phyloP scores from a whole-genome alignment of 2,797 vertebrate species.

The Takifugu rubripes region DNA sequence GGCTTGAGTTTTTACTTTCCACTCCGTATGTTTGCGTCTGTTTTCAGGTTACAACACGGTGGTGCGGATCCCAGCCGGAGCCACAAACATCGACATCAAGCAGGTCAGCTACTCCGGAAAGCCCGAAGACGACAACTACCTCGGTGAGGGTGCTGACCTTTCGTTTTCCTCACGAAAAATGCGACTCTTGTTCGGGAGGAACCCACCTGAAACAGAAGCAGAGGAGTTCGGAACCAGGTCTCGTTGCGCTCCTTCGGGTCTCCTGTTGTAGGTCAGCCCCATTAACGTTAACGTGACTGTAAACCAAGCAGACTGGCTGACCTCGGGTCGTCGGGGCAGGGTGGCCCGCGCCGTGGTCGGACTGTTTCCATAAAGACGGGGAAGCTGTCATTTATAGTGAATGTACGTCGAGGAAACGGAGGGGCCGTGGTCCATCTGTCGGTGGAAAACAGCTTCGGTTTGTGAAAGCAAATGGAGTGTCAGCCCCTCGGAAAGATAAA shows the following conservation, averaged over 20 bases:
- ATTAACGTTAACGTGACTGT: conserved; percentile 34
- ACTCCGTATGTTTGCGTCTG: background rate
- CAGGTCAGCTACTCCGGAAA: conserved; percentile 96
- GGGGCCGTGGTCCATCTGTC: conserved; percentile 48
- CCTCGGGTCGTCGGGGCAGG: conserved; percentile 23
- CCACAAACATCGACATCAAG: conserved; percentile 90
- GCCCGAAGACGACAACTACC: conserved; percentile 95
- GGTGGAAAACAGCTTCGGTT: conserved; percentile 27
- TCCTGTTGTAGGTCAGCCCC: conserved; percentile 41
- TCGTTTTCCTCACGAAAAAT: conserved; percentile 12
- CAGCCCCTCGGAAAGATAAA: conserved; percentile 71
- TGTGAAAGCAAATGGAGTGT: conserved; percentile 72
- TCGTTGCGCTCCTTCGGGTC: conserved; percentile 25
- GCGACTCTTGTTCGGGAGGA: conserved; percentile 17
- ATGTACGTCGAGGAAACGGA: conserved; percentile 36
- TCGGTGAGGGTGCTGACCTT: conserved; percentile 79
- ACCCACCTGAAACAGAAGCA: conserved; percentile 30
- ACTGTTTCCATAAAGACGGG: conserved; percentile 36
- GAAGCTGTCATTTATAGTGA: conserved; percentile 44
- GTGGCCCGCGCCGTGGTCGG: conserved; percentile 39
- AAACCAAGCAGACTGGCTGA: conserved; percentile 37
- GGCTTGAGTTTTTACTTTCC: background rate
- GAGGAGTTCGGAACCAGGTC: conserved; percentile 25
- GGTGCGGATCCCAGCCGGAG: conserved; percentile 91
- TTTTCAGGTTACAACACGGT: conserved; percentile 88